Percentiles rank a stretch among this genome's conserved stretches.
Evolutionary conservation across 2,113 vertebrate species (phyloP).

Genomic region (Ramphastos sulfuratus): DNA sequence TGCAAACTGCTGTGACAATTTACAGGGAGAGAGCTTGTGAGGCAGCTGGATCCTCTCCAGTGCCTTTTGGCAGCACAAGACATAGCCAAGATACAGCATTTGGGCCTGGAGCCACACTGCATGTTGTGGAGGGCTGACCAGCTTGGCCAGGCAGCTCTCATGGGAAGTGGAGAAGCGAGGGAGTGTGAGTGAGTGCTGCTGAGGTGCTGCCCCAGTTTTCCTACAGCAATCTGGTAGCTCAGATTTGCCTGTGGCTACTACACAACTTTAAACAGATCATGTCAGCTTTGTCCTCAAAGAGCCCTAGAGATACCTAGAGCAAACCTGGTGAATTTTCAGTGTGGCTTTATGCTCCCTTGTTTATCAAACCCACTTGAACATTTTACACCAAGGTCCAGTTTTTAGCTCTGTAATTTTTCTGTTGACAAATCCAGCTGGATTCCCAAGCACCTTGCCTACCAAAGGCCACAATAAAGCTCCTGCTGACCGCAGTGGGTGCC

Average conservation of each 20-base stretch:
- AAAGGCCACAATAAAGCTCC: not conserved
- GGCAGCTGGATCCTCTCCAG: not conserved
- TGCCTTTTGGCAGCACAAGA: not conserved
- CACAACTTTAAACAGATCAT: not conserved
- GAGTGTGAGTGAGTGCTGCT: rapidly evolving
- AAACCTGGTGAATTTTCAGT: not conserved
- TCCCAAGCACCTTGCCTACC: not conserved
- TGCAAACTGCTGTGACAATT: not conserved
- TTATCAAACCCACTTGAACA: not conserved
- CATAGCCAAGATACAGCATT: not conserved
- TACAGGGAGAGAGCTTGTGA: not conserved
- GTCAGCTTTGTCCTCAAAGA: rapidly evolving
- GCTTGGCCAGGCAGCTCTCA: not conserved
- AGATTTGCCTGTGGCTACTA: not conserved
- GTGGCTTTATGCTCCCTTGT: not conserved
- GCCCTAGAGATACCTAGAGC: not conserved
- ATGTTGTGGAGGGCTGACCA: rapidly evolving
- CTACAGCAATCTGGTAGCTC: not conserved
- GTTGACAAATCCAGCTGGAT: not conserved
- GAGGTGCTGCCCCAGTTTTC: rapidly evolving
- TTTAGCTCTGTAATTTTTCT: not conserved
- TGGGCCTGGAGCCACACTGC: rapidly evolving
- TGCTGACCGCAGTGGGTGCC: not conserved
- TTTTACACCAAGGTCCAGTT: not conserved
- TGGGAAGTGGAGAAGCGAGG: rapidly evolving